phyloP scores from a whole-genome alignment of 2,113 vertebrate species.

The Eonycteris spelaea region DNA sequence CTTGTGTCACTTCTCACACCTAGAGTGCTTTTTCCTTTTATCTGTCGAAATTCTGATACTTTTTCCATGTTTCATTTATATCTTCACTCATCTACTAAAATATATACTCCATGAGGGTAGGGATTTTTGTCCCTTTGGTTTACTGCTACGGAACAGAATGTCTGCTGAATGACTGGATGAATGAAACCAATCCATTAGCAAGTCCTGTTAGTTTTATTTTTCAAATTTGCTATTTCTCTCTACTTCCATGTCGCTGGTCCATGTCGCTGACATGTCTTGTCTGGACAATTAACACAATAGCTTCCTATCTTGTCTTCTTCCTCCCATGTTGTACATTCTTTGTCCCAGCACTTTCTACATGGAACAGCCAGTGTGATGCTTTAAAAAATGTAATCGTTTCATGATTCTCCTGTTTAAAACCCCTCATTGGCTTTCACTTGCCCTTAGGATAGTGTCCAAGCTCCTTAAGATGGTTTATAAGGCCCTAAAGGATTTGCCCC shows the following conservation, averaged over 20 bases:
- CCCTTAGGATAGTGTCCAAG: neutral
- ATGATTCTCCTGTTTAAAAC: neutral
- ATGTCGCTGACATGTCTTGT: neutral
- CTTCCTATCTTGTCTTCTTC: neutral
- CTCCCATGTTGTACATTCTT: neutral
- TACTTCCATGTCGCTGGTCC: neutral
- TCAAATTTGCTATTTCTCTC: neutral
- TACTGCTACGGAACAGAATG: neutral
- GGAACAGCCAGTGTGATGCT: neutral
- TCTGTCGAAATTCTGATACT: neutral
- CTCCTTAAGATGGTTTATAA: neutral
- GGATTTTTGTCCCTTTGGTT: neutral
- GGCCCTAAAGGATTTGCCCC: neutral
- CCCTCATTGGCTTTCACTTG: neutral
- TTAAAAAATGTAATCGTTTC: neutral
- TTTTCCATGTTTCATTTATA: neutral
- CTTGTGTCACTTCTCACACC: neutral
- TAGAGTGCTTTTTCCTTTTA: neutral
- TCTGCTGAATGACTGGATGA: neutral
- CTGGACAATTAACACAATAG: neutral
- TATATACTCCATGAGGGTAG: neutral
- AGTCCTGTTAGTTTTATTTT: neutral
- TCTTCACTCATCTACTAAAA: neutral
- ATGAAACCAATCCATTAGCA: neutral
- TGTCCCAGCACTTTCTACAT: neutral